phyloP scores from a whole-genome alignment of 2,888 invertebrate species.

The Mechanitis messenoides region DNA sequence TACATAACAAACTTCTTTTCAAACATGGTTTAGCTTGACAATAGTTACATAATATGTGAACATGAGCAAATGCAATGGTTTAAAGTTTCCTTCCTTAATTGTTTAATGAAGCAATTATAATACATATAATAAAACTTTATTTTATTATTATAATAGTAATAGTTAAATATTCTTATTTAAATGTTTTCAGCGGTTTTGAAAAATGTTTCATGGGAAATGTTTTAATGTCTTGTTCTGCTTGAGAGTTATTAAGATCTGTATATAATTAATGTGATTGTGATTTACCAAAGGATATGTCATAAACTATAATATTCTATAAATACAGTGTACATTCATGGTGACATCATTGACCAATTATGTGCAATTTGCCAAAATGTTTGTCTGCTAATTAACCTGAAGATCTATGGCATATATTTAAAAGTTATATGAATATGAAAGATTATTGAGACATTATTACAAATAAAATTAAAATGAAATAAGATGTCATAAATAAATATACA shows the following conservation, averaged over 20 bases:
- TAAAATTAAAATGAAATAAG: not conserved
- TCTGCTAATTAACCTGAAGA: not conserved
- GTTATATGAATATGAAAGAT: constrained; percentile 1
- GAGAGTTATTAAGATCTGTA: too few relatives aligned
- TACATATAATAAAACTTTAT: too few relatives aligned
- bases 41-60: too few relatives aligned
- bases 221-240: too few relatives aligned
- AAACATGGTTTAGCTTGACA: not conserved
- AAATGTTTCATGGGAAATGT: too few relatives aligned
- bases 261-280: too few relatives aligned
- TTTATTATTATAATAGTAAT: too few relatives aligned
- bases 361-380: constrained; percentile 2
- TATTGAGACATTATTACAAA: constrained; percentile 5
- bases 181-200: too few relatives aligned
- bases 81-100: too few relatives aligned
- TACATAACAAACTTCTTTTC: not conserved
- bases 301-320: constrained; percentile 3
- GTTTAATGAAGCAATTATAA: too few relatives aligned
- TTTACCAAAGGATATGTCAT: not conserved
- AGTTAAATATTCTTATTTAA: too few relatives aligned
- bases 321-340: constrained; percentile 3
- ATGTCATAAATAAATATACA: not conserved
- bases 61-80: too few relatives aligned
- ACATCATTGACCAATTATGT: constrained; percentile 6
- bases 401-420: not conserved